phyloP scores from a whole-genome alignment of 2,797 vertebrate genomes.

The Cryptoblepharus egeriae region DNA sequence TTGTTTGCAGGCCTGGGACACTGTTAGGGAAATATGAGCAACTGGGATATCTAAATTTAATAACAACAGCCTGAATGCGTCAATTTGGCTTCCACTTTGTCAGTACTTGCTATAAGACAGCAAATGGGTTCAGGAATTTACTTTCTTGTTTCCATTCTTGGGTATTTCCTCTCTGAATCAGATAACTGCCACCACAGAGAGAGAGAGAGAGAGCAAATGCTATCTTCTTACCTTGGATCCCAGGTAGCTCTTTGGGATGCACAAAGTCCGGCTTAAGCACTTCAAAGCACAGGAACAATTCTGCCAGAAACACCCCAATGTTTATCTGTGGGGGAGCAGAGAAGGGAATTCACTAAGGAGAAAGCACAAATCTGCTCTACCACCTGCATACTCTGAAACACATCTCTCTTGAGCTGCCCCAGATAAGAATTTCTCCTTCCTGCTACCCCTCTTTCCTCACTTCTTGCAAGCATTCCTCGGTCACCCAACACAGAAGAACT shows the following conservation, averaged over 20 bases:
- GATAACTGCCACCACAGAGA: background rate
- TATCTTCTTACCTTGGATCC: conserved; percentile 67
- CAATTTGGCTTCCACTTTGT: background rate
- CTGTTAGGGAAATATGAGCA: background rate
- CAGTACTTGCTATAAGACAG: background rate
- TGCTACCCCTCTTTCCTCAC: background rate
- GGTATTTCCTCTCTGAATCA: background rate
- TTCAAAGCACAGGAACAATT: conserved; percentile 90
- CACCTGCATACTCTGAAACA: background rate
- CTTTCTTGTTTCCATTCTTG: background rate
- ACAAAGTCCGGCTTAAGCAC: conserved; percentile 89
- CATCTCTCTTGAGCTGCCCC: background rate
- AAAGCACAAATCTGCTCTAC: background rate
- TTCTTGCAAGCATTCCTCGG: background rate
- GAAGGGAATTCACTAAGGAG: background rate
- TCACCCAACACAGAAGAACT: background rate
- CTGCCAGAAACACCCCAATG: conserved; percentile 86
- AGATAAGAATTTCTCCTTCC: background rate
- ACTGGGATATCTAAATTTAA: background rate
- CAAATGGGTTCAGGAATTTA: background rate
- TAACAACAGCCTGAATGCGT: background rate
- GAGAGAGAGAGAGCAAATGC: background rate
- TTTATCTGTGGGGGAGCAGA: conserved; percentile 79
- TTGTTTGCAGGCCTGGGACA: background rate
- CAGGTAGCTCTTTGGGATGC: conserved; percentile 77